phyloP scores from a whole-genome alignment of 2,888 invertebrate species.

The Chalcis sispes region DNA sequence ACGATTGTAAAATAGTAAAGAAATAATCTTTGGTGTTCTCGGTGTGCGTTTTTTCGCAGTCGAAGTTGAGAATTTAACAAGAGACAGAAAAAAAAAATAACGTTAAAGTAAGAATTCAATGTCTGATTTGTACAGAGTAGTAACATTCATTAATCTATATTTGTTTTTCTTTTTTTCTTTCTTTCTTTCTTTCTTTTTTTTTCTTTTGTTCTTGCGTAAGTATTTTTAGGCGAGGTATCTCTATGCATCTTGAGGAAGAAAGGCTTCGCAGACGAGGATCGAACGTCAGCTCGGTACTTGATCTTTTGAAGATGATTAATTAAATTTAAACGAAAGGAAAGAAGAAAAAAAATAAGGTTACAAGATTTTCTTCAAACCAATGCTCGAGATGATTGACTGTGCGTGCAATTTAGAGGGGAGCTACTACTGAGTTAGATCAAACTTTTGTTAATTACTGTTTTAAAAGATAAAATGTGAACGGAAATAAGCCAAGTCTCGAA shows the following conservation, averaged over 20 bases:
- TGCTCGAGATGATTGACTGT: constrained; percentile 7
- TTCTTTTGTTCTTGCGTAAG: constrained; percentile 36
- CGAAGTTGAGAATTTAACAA: constrained; percentile 14
- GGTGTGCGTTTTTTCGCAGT: constrained; percentile 10
- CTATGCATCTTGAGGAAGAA: constrained; percentile 33
- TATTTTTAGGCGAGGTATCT: constrained; percentile 43
- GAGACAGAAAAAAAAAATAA: constrained; percentile 11
- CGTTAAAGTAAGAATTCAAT: constrained; percentile 38
- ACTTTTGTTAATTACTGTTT: constrained; percentile 21
- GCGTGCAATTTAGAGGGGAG: constrained; percentile 29
- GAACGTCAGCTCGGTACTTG: constrained; percentile 14
- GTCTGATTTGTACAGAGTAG: constrained; percentile 51
- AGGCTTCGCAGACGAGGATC: constrained; percentile 37
- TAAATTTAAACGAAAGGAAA: neutral
- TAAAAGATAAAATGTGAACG: constrained; percentile 3
- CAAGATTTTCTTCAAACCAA: neutral
- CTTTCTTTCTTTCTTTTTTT: neutral
- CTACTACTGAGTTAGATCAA: constrained; percentile 4
- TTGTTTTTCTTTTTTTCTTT: neutral
- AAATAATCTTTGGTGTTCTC: constrained; percentile 40
- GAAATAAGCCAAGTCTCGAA: constrained; percentile 38
- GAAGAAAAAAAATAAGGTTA: neutral
- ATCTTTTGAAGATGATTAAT: constrained; percentile 15
- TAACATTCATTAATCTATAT: constrained; percentile 18
- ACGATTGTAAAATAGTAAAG: constrained; percentile 46